Conservation (phyloP, 2,797 vertebrate genomes). For the Odontamblyopus lacepedii region DNA sequence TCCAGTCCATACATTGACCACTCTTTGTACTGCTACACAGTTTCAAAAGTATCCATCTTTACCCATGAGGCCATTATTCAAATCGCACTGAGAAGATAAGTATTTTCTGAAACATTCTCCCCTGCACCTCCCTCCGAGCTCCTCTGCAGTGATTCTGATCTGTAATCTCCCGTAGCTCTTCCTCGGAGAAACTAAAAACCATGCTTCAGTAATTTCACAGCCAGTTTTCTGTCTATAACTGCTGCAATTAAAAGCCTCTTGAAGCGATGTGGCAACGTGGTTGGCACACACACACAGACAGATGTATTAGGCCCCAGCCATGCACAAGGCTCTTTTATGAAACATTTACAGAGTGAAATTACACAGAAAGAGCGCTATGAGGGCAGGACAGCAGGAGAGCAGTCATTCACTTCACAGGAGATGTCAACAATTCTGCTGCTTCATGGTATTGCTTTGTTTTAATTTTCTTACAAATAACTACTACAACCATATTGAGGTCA, state of each 20-base stretch:
- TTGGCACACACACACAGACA: slow-evolving; percentile 2
- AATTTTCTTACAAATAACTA: background rate
- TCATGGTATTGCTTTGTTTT: background rate
- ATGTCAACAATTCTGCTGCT: background rate
- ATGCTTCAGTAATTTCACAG: slow-evolving; percentile 22
- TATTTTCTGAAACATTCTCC: background rate
- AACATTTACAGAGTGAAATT: slow-evolving; percentile 20
- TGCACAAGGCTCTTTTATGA: slow-evolving; percentile 8
- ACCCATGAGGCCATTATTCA: background rate
- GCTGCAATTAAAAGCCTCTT: slow-evolving; percentile 16
- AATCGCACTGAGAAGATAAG: background rate
- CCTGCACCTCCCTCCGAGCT: background rate
- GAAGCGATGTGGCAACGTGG: slow-evolving; percentile 9
- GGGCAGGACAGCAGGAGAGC: background rate
- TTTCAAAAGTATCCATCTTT: slow-evolving; percentile 1
- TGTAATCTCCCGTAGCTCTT: slow-evolving; percentile 17
- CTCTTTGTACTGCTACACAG: background rate
- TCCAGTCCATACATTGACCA: background rate
- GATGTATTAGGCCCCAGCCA: slow-evolving; percentile 14
- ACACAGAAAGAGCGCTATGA: slow-evolving; percentile 5
- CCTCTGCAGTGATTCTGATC: slow-evolving; percentile 2
- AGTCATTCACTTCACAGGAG: background rate
- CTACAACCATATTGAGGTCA: background rate
- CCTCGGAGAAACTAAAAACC: background rate
- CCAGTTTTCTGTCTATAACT: slow-evolving; percentile 25